These are phyloP conservation scores for Pristiophorus japonicus DNA, from an alignment of 2,113 vertebrate species.

Conservation along the genomic window DNA sequence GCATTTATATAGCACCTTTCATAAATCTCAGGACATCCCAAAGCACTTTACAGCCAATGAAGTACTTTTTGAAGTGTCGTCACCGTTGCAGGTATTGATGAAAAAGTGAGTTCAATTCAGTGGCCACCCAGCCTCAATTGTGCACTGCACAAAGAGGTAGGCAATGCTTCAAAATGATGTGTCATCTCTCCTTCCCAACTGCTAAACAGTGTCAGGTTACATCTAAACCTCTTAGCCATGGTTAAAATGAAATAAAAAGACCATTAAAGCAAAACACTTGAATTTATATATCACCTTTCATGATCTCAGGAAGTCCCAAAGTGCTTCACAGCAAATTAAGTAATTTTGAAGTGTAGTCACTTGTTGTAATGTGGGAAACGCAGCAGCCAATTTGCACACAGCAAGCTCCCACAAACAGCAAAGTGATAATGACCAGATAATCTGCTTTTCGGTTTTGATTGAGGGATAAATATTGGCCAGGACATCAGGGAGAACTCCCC, in stretches of 20 bases:
- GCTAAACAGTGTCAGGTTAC: background rate
- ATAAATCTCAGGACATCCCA: background rate
- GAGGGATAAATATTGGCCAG: background rate
- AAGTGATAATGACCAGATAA: background rate
- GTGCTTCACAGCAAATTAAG: background rate
- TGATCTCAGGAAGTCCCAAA: background rate
- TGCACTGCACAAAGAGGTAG: background rate
- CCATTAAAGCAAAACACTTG: background rate
- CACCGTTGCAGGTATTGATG: too few species aligned
- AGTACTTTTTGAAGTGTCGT: background rate
- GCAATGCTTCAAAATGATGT: background rate
- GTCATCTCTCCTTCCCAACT: background rate
- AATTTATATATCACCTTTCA: background rate
- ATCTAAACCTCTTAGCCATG: background rate
- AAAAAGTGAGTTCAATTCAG: too few species aligned
- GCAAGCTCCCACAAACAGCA: background rate
- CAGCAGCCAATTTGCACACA: background rate
- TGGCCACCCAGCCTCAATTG: background rate
- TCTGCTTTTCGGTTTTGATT: background rate
- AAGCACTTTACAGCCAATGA: background rate
- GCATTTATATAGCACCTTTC: background rate
- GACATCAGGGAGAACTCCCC: background rate
- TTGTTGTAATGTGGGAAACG: background rate
- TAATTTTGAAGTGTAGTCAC: background rate
- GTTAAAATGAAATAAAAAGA: background rate